These are phyloP conservation scores for Trididemnum miniatum DNA, from an alignment of 23 tunicate genomes.

Conservation along the genomic window DNA sequence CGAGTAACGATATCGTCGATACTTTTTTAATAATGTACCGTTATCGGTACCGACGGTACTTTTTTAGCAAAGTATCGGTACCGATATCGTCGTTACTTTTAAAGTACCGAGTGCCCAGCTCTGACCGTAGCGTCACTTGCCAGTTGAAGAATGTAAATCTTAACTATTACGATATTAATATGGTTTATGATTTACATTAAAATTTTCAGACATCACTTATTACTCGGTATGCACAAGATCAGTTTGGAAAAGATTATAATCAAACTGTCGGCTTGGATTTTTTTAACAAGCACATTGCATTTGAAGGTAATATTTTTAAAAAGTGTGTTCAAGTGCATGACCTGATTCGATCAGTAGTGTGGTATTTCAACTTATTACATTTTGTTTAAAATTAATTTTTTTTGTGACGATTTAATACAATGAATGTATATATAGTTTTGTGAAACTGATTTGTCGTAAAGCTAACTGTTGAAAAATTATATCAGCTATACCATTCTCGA, in stretches of 20 bases:
- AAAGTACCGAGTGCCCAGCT: too few relatives aligned
- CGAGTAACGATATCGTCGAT: too few relatives aligned
- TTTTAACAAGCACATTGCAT: slow-evolving; percentile 49
- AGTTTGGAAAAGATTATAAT: slow-evolving; percentile 71
- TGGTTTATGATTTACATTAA: too few relatives aligned
- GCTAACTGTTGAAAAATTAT: neutral
- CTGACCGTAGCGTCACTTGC: too few relatives aligned
- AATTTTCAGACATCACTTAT: slow-evolving; percentile 77
- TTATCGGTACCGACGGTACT: too few relatives aligned
- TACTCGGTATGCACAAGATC: slow-evolving; percentile 84
- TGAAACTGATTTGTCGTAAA: neutral
- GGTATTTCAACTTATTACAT: neutral
- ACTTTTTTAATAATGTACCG: too few relatives aligned
- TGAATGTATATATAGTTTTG: neutral
- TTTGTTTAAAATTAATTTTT: too few relatives aligned
- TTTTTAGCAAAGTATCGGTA: too few relatives aligned
- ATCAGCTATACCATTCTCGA: neutral
- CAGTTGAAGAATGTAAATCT: too few relatives aligned
- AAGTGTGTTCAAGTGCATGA: neutral
- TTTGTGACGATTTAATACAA: neutral
- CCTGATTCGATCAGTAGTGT: neutral
- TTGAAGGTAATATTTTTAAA: neutral
- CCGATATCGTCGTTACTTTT: too few relatives aligned
- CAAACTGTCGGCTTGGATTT: slow-evolving; percentile 94
- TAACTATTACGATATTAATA: too few relatives aligned